Evolutionary conservation across 2,888 invertebrate species (phyloP).

Genomic region (Lepidocyrtoides sp.): DNA sequence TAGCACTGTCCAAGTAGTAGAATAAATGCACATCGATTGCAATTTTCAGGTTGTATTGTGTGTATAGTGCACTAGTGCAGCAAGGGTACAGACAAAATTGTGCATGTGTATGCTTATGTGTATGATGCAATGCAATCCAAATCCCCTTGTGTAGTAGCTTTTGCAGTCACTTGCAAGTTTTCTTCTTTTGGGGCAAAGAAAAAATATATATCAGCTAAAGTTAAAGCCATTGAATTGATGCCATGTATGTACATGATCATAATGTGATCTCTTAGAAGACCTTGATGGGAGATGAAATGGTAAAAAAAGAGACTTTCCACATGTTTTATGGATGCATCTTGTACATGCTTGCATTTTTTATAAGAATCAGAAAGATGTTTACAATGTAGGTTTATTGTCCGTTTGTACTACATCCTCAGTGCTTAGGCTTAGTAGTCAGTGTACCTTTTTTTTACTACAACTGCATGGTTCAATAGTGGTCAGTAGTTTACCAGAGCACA

Average conservation of each 20-base stretch:
- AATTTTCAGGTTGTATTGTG: no score
- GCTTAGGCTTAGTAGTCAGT: no score
- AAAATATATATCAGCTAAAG: no score
- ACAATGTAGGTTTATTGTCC: slow-evolving; percentile 43
- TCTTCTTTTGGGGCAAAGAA: neutral
- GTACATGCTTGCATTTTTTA: neutral
- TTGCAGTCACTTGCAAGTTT: neutral
- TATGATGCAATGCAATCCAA: neutral
- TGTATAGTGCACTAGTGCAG: neutral
- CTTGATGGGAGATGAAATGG: neutral
- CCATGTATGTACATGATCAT: no score
- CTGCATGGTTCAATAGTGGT: slow-evolving; percentile 13
- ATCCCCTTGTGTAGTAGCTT: neutral
- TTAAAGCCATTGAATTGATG: no score
- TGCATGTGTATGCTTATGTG: neutral
- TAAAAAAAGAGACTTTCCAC: neutral
- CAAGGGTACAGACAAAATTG: neutral
- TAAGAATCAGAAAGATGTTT: neutral
- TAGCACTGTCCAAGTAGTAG: no score
- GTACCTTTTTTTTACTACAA: no score
- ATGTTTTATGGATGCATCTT: slow-evolving; percentile 33
- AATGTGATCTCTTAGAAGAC: neutral
- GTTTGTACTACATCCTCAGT: neutral
- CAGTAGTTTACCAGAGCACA: slow-evolving; percentile 54
- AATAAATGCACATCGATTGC: no score